Evolutionary conservation across 2,113 vertebrate species (phyloP), one percentile per base, ranked within the genome.

Genomic region (Labeo catla): DNA sequence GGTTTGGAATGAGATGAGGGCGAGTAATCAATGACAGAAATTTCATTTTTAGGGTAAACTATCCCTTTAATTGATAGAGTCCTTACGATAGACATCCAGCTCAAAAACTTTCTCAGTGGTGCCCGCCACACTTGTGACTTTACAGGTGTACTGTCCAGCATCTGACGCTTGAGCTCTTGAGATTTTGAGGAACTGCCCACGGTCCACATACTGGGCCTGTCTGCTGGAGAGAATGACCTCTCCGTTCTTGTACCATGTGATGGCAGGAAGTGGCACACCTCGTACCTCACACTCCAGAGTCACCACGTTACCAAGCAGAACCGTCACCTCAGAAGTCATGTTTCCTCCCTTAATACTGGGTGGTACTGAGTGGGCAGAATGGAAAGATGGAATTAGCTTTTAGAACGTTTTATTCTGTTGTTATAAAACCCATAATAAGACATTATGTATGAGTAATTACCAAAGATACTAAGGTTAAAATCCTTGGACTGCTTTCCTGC

Each of bases 301-400:
- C 19, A 98, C 94, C 0, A 88, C 8, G 1, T 94, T 95, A 90
- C 96, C 94, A 89, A 97, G 94, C 81, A 98, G 90, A 0, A 90
- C 91, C 0, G 95, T 96, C 11, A 97, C 88, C 72, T 97, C 96
- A 0, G 94, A 92, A 19, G 97, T 98, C 47, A 91, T 59, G 81
- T 98, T 98, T 13, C 96, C 96, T 88, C 98, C 97, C 91, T 96
- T 98, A 87, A 99, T 97, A 73, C 94, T 96, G 1, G 98, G 98
- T 45, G 97, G 97, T 11, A 98, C 98, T 99, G 83, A 79, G 91
- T 77, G 81, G 9, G 88, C 21, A 2, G 28, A 83, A 43, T 39
- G 16, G 16, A 9, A 61, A 65, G 4, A 68, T 4, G 70, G 57
- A 9, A 19, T 43, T 36, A 83, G 10, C 4, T 63, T 12, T 19